phyloP scores from a whole-genome alignment of 2,113 vertebrate species.

The Girardinichthys multiradiatus region DNA sequence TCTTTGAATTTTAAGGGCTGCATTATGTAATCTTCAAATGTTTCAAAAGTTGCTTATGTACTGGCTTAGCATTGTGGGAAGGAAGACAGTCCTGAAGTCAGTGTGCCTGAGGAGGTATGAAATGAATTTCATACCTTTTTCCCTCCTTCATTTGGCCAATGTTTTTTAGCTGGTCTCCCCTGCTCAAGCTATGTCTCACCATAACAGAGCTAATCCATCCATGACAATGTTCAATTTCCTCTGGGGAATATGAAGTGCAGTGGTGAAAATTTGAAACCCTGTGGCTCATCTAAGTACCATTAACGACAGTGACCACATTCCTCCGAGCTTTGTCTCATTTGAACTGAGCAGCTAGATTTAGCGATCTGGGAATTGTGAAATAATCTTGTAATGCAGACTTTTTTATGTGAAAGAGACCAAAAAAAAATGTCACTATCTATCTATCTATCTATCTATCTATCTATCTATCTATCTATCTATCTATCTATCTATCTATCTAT shows the following conservation, averaged over 20 bases:
- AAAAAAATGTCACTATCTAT: no score
- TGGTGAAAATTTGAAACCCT: constrained; percentile 69
- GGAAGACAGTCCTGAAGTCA: constrained; percentile 69
- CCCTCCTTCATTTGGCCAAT: constrained; percentile 89
- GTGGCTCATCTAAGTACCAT: constrained; percentile 67
- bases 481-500: no score
- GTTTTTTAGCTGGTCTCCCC: constrained; percentile 92
- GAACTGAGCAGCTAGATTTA: constrained; percentile 45
- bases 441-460: no score
- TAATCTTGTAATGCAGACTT: constrained; percentile 33
- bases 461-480: no score
- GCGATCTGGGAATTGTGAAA: constrained; percentile 43
- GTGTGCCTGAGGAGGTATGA: constrained; percentile 98
- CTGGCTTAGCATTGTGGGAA: constrained; percentile 60
- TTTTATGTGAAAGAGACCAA: constrained; percentile 18
- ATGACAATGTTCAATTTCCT: constrained; percentile 99
- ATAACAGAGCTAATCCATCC: constrained; percentile 99
- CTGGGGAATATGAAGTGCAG: constrained; percentile 86
- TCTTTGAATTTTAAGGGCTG: constrained; percentile 19
- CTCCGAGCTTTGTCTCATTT: constrained; percentile 59
- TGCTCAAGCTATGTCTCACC: constrained; percentile 92
- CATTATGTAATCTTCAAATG: constrained; percentile 36
- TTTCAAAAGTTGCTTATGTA: constrained; percentile 64
- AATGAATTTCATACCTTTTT: constrained; percentile 98
- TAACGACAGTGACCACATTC: constrained; percentile 56